phyloP scores from a whole-genome alignment of 2,797 vertebrate species.

The Arnoldichthys spilopterus region DNA sequence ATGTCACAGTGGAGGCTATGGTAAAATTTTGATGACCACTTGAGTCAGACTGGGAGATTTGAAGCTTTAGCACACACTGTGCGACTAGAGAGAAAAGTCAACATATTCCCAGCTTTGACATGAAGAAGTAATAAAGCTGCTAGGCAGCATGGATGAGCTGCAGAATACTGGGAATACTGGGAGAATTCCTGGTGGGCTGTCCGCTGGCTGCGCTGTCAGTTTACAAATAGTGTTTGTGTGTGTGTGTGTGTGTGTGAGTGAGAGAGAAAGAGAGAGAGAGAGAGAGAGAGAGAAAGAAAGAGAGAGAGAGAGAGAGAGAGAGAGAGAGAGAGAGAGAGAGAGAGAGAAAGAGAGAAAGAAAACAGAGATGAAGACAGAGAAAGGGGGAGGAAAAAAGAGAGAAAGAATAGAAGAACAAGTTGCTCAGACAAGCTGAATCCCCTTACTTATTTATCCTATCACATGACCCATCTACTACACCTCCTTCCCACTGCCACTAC shows the following conservation, averaged over 20 bases:
- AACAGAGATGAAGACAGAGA: background rate
- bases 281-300: background rate
- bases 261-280: background rate
- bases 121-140: background rate
- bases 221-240: background rate
- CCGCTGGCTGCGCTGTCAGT: background rate
- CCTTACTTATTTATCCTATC: too few relatives aligned
- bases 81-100: background rate
- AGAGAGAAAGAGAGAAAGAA: background rate
- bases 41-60: slow-evolving; percentile 32
- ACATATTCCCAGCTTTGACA: background rate
- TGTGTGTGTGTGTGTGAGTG: too few relatives aligned
- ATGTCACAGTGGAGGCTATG: slow-evolving; percentile 1
- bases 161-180: background rate
- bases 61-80: background rate
- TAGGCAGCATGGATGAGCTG: background rate
- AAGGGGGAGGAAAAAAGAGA: background rate
- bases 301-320: background rate
- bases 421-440: too few relatives aligned
- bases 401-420: too few relatives aligned
- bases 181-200: background rate
- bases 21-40: slow-evolving; percentile 24
- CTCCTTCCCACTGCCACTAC: too few relatives aligned
- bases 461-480: too few relatives aligned
- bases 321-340: background rate